These are phyloP conservation scores for Chlorospingus flavigularis DNA, from an alignment of 2,797 vertebrate species.

Conservation along the genomic window DNA sequence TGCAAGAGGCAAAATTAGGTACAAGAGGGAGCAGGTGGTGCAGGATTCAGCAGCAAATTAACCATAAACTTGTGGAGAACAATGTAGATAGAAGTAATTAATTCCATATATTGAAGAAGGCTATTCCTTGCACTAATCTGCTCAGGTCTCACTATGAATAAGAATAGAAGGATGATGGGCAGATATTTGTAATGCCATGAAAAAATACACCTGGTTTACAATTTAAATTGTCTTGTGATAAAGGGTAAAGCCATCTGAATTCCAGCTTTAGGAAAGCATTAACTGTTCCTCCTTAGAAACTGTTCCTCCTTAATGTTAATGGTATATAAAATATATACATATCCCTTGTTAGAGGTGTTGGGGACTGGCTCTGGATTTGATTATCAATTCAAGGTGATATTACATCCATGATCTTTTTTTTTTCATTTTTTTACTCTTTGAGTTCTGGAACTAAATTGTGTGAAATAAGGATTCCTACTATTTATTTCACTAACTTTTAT, in stretches of 20 bases:
- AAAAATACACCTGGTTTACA: conserved; percentile 34
- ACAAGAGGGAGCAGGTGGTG: conserved; percentile 56
- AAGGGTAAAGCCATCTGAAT: conserved; percentile 60
- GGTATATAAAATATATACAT: background rate
- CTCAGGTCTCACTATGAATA: conserved; percentile 3
- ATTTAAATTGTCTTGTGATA: conserved; percentile 35
- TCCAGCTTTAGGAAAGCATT: conserved; percentile 46
- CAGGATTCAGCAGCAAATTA: conserved; percentile 39
- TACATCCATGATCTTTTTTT: background rate
- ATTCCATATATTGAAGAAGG: conserved; percentile 36
- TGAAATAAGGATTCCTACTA: background rate
- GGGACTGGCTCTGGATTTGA: background rate
- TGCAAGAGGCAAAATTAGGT: background rate
- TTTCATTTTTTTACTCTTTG: background rate
- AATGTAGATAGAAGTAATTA: conserved; percentile 51
- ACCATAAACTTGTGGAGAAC: conserved; percentile 11
- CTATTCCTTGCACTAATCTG: conserved; percentile 58
- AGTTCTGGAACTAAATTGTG: background rate
- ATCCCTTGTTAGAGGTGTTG: conserved; percentile 23
- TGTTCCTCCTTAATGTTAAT: background rate
- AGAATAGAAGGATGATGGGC: conserved; percentile 32
- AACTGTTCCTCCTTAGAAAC: conserved; percentile 24
- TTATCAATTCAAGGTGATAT: background rate
- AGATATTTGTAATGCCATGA: conserved; percentile 23
- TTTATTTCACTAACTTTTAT: background rate